Conservation (phyloP, 2,113 vertebrate genomes). For the Nycticebus coucang region DNA sequence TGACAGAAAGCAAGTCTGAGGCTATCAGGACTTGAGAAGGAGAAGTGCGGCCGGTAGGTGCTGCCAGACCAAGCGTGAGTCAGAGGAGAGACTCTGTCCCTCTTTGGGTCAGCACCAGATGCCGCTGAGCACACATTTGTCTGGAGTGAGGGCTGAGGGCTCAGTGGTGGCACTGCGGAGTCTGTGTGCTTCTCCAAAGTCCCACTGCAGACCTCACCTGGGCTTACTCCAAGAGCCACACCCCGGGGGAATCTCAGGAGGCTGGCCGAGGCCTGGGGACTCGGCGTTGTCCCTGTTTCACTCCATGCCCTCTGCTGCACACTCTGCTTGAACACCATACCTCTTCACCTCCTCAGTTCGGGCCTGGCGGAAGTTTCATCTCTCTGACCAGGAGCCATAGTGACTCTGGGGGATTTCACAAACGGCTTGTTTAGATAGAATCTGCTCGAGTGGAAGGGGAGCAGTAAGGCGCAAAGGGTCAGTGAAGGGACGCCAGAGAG, state of each 20-base stretch:
- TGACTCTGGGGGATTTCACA: neutral
- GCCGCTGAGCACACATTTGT: neutral
- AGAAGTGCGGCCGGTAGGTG: neutral
- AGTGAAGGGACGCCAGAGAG: neutral
- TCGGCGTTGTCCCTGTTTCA: neutral
- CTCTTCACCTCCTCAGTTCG: neutral
- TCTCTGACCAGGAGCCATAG: neutral
- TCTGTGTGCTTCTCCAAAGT: neutral
- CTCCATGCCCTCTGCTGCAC: neutral
- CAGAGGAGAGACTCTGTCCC: no score
- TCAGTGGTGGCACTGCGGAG: neutral
- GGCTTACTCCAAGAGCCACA: neutral
- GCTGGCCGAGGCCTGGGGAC: neutral
- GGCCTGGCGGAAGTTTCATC: neutral
- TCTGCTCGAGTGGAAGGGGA: neutral
- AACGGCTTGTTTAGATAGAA: neutral
- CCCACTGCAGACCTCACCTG: neutral
- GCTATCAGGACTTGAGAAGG: neutral
- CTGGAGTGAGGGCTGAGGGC: neutral
- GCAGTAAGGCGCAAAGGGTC: neutral
- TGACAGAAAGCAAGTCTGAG: neutral
- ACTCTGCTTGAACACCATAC: neutral
- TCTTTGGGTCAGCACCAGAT: neutral
- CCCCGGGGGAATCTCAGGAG: neutral
- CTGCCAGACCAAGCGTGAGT: neutral